Percentiles rank a stretch among this genome's conserved stretches.
These are phyloP conservation scores for Luperina nickerlii DNA, from an alignment of 2,888 invertebrate species.

Conservation along the genomic window DNA sequence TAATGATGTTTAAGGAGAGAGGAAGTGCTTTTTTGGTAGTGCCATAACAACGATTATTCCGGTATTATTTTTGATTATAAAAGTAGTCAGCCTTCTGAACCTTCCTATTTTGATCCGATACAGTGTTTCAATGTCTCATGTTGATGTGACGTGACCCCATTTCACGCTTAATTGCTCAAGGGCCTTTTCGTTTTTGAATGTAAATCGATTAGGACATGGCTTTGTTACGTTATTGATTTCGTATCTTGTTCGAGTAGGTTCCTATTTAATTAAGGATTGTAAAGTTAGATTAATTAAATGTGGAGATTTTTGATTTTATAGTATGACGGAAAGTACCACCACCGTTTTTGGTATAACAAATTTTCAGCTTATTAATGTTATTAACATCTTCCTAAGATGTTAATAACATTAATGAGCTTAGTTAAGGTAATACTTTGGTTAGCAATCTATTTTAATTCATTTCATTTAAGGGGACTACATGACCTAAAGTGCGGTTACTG, in stretches of 20 bases:
- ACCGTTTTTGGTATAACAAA: background rate
- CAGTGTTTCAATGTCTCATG: constrained; percentile 67
- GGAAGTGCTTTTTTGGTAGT: too few species aligned
- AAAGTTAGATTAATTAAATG: background rate
- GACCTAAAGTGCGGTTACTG: too few species aligned
- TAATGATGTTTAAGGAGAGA: too few species aligned
- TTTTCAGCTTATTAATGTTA: too few species aligned
- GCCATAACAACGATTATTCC: too few species aligned
- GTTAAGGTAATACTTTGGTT: background rate
- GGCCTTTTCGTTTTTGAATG: constrained; percentile 54
- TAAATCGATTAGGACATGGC: constrained; percentile 48
- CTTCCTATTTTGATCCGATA: constrained; percentile 17
- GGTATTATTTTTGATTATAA: background rate
- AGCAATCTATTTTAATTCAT: background rate
- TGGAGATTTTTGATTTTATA: background rate
- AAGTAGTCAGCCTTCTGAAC: constrained; percentile 31
- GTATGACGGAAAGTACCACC: background rate
- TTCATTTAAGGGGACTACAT: too few species aligned
- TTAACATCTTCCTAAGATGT: background rate
- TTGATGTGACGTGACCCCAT: constrained; percentile 74
- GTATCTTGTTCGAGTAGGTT: background rate
- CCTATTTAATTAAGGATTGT: background rate
- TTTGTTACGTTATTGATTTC: constrained; percentile 42
- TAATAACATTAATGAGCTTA: background rate
- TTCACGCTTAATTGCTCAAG: constrained; percentile 75